These are phyloP conservation scores for Aphidius colemani DNA, from an alignment of 2,888 invertebrate genomes.

Conservation along the genomic window DNA sequence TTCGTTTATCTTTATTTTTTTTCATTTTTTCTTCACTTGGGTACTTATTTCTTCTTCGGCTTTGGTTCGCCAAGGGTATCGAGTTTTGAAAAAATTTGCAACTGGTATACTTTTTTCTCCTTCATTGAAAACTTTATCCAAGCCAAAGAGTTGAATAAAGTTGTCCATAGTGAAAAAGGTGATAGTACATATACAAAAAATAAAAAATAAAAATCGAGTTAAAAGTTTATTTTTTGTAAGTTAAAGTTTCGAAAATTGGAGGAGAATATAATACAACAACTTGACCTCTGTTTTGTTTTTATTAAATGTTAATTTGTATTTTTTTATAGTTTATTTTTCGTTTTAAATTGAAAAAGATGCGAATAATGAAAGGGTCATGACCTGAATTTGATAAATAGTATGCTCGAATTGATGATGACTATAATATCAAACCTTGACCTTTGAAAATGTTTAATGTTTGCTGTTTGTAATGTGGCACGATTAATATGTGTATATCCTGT, in stretches of 20 bases:
- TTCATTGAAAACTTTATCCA: constrained; percentile 21
- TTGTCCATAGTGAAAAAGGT: neutral
- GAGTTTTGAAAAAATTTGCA: constrained; percentile 18
- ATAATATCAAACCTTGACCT: too few species aligned
- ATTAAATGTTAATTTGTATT: too few species aligned
- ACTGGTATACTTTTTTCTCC: neutral
- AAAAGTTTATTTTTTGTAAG: too few species aligned
- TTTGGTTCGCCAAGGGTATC: constrained; percentile 17
- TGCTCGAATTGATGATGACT: too few species aligned
- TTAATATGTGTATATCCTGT: too few species aligned
- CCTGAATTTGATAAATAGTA: too few species aligned
- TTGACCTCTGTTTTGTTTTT: neutral
- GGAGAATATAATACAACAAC: neutral
- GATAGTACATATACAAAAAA: constrained; percentile 2
- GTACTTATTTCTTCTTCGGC: neutral
- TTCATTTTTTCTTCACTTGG: constrained; percentile 9
- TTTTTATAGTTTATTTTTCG: too few species aligned
- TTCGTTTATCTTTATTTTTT: constrained; percentile 6
- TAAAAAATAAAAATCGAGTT: neutral
- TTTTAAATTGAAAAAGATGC: too few species aligned
- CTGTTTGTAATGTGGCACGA: too few species aligned
- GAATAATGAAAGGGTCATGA: too few species aligned
- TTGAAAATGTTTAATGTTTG: too few species aligned
- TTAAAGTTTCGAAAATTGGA: neutral
- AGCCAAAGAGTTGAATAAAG: too few species aligned